A percentile compares a stretch with the other conserved stretches of the same genome.
Evolutionary conservation across 1,140 invertebrate genomes (phyloP).

Genomic region (Rhysida immarginata): DNA sequence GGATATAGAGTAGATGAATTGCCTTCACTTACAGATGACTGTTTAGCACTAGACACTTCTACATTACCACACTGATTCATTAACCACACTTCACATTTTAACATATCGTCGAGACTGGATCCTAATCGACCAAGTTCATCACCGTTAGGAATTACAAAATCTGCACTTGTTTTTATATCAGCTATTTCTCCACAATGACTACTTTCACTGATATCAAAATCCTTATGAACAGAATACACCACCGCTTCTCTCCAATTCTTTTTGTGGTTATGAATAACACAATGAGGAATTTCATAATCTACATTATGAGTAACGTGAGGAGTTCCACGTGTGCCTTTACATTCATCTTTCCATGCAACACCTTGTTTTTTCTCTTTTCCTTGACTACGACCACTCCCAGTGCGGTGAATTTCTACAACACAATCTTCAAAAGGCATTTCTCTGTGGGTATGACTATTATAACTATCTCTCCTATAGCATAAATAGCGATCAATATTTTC

Average conservation of each 20-base stretch:
- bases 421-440: neutral
- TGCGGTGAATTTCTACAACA: neutral
- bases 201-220: neutral
- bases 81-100: constrained; percentile 4
- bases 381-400: neutral
- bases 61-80: constrained; percentile 2
- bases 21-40: neutral
- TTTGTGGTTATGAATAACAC: constrained; percentile 2
- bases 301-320: neutral
- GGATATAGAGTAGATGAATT: neutral
- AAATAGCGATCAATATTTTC: neutral
- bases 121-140: neutral
- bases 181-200: no score
- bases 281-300: neutral
- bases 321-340: neutral
- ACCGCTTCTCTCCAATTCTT: neutral
- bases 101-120: constrained; percentile 4
- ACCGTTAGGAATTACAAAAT: neutral
- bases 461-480: neutral
- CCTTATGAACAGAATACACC: neutral
- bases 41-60: constrained; percentile 1
- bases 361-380: neutral
- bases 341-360: neutral
- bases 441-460: constrained; percentile 2
- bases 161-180: neutral